phyloP scores from a whole-genome alignment of 2,797 vertebrate genomes.

The Delichon dasypus region DNA sequence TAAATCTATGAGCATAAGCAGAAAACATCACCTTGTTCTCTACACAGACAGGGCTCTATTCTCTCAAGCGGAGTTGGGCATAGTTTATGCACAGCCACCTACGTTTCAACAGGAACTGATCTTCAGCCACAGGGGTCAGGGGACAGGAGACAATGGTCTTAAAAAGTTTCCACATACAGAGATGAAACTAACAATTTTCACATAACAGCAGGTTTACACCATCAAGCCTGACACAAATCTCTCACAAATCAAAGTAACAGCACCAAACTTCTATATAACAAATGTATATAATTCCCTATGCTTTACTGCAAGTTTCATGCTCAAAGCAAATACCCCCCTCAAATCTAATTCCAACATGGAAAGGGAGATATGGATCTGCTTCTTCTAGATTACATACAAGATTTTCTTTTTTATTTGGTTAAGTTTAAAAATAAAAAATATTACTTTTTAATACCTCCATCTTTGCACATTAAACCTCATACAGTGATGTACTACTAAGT shows the following conservation, averaged over 20 bases:
- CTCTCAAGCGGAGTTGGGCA: not conserved
- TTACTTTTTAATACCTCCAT: not conserved
- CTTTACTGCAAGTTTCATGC: not conserved
- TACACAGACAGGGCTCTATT: not conserved
- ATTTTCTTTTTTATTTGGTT: not conserved
- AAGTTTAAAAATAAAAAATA: not conserved
- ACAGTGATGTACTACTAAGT: not conserved
- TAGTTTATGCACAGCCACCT: not conserved
- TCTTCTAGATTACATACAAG: not conserved
- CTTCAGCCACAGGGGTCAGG: not conserved
- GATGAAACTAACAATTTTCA: not conserved
- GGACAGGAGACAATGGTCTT: not conserved
- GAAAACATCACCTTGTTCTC: not conserved
- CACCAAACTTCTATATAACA: not conserved
- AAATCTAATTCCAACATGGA: not conserved
- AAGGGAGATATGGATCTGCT: not conserved
- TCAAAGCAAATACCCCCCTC: not conserved
- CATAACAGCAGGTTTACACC: not conserved
- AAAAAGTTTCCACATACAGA: not conserved
- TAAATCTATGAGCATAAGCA: not conserved
- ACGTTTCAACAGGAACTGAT: not conserved
- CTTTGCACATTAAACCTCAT: not conserved
- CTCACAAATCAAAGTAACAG: not conserved
- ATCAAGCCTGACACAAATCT: not conserved
- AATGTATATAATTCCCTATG: fast-evolving